Base-by-base conservation (phyloP, 1,140 invertebrate genomes). In the Ceratosolen solmsi region DNA sequence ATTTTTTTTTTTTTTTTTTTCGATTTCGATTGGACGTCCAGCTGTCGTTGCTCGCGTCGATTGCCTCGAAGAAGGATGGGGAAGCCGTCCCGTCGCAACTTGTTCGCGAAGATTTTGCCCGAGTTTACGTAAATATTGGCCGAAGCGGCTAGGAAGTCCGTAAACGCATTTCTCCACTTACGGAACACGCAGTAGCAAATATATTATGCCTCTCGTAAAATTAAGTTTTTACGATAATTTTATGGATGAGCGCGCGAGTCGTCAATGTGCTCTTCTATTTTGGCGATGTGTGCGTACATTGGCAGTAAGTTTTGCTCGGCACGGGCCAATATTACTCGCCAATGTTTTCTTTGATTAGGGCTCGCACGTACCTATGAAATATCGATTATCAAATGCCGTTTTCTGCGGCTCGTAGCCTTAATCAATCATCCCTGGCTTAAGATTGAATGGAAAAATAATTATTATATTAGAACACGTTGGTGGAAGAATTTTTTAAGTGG, bases 161-260 rank as follows among this genome's bases (percentile, higher is more conserved):
- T 49, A 33, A 30, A 70, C 63, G 68, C 46, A 30, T 74, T 27
- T 30, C 76, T 86, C 87, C 88, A 81, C 85, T 86, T 85, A 79
- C 81, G 80, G 79, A 81, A 82, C 74, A 86, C 86, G 86, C 87
- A 86, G 88, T 90, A 89, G 91, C 88, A 89, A 89, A 92, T 91
- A 91, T 92, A 91, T 92, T 91, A 91, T 89, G 89, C 88, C 87
- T 89, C 89, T 91, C 91, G 87, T 92, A 92, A 92, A 92, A 92
- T 92, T 92, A 92, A 91, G 88, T 91, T 91, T 92, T 92, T 91
- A 92, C 90, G 91, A 91, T 90, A 90, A 89, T 91, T 92, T 92
- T 92, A 92, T 91, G 91, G 89, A 89, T 88, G 89, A 86, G 86
- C 88, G 88, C 56, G 58, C 38, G 58, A 58, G 76, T 20, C 36